Percentiles rank a stretch among this genome's conserved stretches.
These are phyloP conservation scores for Ficedula albicollis DNA, from an alignment of 2,797 vertebrate species.

Conservation along the genomic window DNA sequence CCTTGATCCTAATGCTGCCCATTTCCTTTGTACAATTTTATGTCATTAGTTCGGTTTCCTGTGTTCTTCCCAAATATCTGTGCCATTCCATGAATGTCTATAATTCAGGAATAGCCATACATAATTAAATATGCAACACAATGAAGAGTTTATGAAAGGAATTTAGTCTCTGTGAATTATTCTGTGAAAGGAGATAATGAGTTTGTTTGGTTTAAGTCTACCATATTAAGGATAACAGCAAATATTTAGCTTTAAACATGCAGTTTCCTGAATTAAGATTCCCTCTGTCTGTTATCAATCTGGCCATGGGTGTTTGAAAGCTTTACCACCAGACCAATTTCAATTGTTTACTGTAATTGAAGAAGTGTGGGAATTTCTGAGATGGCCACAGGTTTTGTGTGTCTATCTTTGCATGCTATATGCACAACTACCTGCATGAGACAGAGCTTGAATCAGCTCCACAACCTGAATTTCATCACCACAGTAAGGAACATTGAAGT, in stretches of 20 bases:
- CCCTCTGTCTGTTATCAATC: neutral
- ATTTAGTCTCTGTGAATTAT: neutral
- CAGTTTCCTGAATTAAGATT: neutral
- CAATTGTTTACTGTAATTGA: neutral
- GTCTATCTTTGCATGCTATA: neutral
- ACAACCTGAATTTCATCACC: neutral
- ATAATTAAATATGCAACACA: neutral
- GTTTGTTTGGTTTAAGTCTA: neutral
- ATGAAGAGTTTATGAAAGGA: neutral
- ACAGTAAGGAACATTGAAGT: neutral
- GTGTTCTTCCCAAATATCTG: neutral
- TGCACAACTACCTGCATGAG: neutral
- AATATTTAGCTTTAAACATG: neutral
- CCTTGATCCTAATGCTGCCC: neutral
- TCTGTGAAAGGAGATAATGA: neutral
- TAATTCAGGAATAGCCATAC: neutral
- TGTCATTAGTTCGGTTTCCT: neutral
- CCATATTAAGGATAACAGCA: neutral
- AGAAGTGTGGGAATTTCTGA: neutral
- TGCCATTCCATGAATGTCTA: rapidly evolving
- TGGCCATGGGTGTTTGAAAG: neutral
- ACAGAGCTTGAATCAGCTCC: neutral
- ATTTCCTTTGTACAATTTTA: neutral
- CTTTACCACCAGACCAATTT: neutral
- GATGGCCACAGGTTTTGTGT: neutral